phyloP scores from a whole-genome alignment of 2,797 vertebrate genomes.

The Anabas testudineus region DNA sequence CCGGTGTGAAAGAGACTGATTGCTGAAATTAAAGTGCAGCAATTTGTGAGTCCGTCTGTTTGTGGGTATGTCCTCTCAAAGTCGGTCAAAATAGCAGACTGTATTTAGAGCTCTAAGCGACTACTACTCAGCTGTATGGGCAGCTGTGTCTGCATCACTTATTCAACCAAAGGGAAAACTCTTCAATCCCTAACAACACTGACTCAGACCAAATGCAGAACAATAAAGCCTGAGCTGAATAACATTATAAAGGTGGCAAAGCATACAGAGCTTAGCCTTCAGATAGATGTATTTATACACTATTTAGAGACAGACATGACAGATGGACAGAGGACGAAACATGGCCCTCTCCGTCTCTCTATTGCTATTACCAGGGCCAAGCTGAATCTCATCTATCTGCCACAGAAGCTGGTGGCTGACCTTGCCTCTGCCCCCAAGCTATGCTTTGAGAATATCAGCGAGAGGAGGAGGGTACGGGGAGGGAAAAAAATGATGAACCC shows the following conservation, averaged over 20 bases:
- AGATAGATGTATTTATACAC: constrained; percentile 36
- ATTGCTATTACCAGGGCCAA: constrained; percentile 67
- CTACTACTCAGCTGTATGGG: constrained; percentile 20
- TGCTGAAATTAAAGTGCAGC: constrained; percentile 61
- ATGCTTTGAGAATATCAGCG: constrained; percentile 79
- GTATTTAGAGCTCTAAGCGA: constrained; percentile 40
- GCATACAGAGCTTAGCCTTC: constrained; percentile 34
- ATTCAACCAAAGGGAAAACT: constrained; percentile 37
- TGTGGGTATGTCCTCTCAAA: constrained; percentile 15
- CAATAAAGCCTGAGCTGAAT: constrained; percentile 50
- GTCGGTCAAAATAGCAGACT: constrained; percentile 45
- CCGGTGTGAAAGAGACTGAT: constrained; percentile 65
- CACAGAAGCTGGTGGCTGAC: constrained; percentile 71
- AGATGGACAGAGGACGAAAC: constrained; percentile 58
- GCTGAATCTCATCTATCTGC: constrained; percentile 79
- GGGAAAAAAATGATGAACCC: constrained; percentile 73
- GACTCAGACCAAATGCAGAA: constrained; percentile 33
- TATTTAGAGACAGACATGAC: constrained; percentile 66
- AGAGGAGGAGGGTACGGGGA: constrained; percentile 24
- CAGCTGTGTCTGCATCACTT: constrained; percentile 33
- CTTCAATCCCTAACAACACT: constrained; percentile 30
- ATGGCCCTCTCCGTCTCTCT: constrained; percentile 42
- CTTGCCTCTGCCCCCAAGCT: constrained; percentile 81
- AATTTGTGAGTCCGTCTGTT: background rate
- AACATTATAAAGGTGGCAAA: constrained; percentile 26